Conservation (phyloP, 2,797 vertebrate species). For the Hyperoplus immaculatus region DNA sequence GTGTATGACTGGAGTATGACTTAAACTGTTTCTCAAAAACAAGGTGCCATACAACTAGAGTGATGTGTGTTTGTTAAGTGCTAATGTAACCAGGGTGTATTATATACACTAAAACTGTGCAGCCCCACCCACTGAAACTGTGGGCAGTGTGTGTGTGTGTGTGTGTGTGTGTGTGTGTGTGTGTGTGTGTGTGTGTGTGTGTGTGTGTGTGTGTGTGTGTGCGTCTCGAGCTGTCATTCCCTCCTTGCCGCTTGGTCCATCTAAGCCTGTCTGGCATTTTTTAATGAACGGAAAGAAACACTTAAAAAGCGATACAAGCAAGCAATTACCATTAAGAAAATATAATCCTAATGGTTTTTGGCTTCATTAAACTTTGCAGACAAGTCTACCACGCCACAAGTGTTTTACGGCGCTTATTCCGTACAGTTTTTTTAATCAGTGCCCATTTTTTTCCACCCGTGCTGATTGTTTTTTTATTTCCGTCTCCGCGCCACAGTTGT, state of each 20-base stretch:
- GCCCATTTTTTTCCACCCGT: slow-evolving; percentile 38
- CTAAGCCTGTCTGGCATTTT: slow-evolving; percentile 60
- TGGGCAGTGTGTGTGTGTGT: slow-evolving; percentile 28
- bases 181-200: slow-evolving; percentile 25
- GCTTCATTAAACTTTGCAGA: slow-evolving; percentile 70
- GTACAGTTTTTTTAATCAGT: slow-evolving; percentile 4
- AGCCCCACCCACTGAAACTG: slow-evolving; percentile 8
- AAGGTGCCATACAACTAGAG: slow-evolving; percentile 3
- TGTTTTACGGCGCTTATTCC: slow-evolving; percentile 45
- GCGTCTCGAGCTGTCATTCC: slow-evolving; percentile 59
- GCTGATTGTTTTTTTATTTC: slow-evolving; percentile 19
- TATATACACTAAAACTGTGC: neutral
- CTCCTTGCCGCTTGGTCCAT: slow-evolving; percentile 55
- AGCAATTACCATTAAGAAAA: slow-evolving; percentile 70
- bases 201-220: slow-evolving; percentile 21
- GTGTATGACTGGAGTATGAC: neutral
- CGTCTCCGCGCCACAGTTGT: slow-evolving; percentile 15
- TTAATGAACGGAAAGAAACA: slow-evolving; percentile 76
- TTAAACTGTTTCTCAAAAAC: neutral
- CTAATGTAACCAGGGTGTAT: slow-evolving; percentile 11
- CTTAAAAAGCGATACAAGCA: slow-evolving; percentile 67
- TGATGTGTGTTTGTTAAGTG: slow-evolving; percentile 6
- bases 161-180: slow-evolving; percentile 33
- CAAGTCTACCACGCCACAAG: slow-evolving; percentile 41
- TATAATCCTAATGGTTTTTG: slow-evolving; percentile 67